Percentiles rank a stretch among this genome's conserved stretches.
phyloP scores from a whole-genome alignment of 2,797 vertebrate species.

The Coilia nasus region DNA sequence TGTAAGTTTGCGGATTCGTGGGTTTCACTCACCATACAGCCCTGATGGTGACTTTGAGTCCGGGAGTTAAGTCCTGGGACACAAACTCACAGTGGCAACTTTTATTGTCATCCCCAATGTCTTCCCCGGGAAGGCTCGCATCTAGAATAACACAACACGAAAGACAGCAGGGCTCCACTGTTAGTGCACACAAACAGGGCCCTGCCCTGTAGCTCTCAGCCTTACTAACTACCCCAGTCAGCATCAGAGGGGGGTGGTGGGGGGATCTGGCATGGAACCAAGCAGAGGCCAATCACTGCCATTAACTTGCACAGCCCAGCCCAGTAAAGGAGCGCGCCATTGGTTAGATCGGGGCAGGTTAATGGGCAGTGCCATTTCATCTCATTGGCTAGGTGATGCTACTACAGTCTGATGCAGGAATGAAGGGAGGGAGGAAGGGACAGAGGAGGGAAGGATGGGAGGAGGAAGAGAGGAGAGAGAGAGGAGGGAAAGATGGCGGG shows the following conservation, averaged over 20 bases:
- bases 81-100: slow-evolving; percentile 97
- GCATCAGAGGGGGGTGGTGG: background rate
- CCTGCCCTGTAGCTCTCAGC: background rate
- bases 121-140: slow-evolving; percentile 91
- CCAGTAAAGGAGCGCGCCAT: slow-evolving; percentile 41
- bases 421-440: slow-evolving; percentile 19
- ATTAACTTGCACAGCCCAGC: slow-evolving; percentile 55
- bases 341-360: slow-evolving; percentile 46
- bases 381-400: slow-evolving; percentile 45
- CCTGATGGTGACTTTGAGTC: slow-evolving; percentile 95
- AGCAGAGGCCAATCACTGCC: slow-evolving; percentile 56
- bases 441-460: background rate
- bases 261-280: slow-evolving; percentile 46
- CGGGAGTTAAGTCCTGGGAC: slow-evolving; percentile 91
- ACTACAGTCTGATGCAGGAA: slow-evolving; percentile 45
- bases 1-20: background rate
- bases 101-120: slow-evolving; percentile 91
- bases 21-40: slow-evolving; percentile 88
- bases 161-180: slow-evolving; percentile 43
- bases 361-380: slow-evolving; percentile 45
- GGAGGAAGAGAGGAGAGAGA: no score
- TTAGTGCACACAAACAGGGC: slow-evolving; percentile 45
- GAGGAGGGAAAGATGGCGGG: background rate
- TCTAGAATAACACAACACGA: slow-evolving; percentile 69
- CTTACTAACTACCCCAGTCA: slow-evolving; percentile 28